Base-by-base conservation (phyloP, 2,113 vertebrate genomes). In the Phycodurus eques region DNA sequence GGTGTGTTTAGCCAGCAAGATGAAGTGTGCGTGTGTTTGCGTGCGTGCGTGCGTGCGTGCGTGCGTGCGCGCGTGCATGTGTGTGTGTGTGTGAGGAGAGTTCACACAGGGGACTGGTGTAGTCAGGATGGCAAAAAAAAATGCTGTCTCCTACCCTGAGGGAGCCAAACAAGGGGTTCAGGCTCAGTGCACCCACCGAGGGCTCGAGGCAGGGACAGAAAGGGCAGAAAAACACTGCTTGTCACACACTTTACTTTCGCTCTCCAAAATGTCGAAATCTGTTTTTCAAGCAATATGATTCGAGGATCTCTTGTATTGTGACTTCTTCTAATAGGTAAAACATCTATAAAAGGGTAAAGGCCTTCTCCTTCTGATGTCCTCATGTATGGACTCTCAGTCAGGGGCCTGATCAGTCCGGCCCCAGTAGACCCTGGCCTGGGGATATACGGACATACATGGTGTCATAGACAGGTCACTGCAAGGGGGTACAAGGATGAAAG, bases 391-490 rank as follows among this genome's bases (percentile, higher is more conserved):
- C 75, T 76, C 64, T 76, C 61, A 53, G 82, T 81, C 81, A 79
- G 67, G 74, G 80, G 73, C 60, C 81, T 60, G 59, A 78, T 71
- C 82, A 72, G 72, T 65, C 72, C 81, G 76, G 78, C 71, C 85
- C 62, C 49, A 12, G 54, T 80, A 67, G 9, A 80, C 79, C 70
- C 61, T 22, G 65, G 88, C 88, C 82, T 64, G 77, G 73, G 87
- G 87, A 77, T 75, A 84, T 80, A 69, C 77, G 75, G 47, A 80
- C 80, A 75, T 53, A 57, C 44, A 42, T 64, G 74, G 86, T 86
- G 88, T 89, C 88, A 88, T 54, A 82, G 87, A 88, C 86, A 79
- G 87, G 87, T 84, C 88, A 85, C 49, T 61, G 60, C 61, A 39
- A 64, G 10, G 69, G 60, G 66, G 57, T 35, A 42, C 62, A 60